Base-by-base conservation (phyloP, 2,888 invertebrate genomes). In the Temnothorax ravouxi region DNA sequence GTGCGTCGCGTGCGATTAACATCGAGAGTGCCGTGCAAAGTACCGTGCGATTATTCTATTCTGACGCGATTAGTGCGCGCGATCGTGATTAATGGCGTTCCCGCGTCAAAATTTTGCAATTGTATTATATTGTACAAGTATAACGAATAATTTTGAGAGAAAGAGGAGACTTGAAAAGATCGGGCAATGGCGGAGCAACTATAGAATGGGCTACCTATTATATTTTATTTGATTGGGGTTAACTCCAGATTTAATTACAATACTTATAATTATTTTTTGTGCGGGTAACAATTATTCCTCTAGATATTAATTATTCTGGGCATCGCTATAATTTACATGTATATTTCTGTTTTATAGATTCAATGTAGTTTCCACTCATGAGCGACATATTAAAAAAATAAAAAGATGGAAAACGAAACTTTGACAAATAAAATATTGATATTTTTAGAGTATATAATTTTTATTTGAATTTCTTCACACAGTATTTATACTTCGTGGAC, bases 21-120 rank as follows among this genome's bases (percentile, higher is more conserved):
- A 62, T 38, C 5, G 38, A 62, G 5, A 62, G 38, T 62, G 62
- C 29, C 0, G 15, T 34, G 8, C 21, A 62, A 62, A 62, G 13
- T 62, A 38, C 11, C 13, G 13, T 41, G 38, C 62, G n/a, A 62
- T 62, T 59, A 59, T 59, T 62, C 11, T 38, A 62, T 62, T 62
- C 11, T 1, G 38, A n/a, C 38, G 15, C 38, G 15, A 62, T 38
- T 29, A 59, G 15, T 62, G 3, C n/a, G 62, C 38, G 62, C n/a
- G 34, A 62, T 34, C 61, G 34, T 62, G 62, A 62, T 38, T 62
- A 41, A 38, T 21, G 4, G 2, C 21, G 21, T 21, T 62, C 21
- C 5, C 18, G 41, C 21, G 38, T 21, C 41, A 21, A 41, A 38
- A 62, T 62, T 62, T 62, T 41, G n/a, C n/a, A 4, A 61, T 4